Evolutionary conservation across 1,140 invertebrate species (phyloP).

Genomic region (Cotesia vestalis): DNA sequence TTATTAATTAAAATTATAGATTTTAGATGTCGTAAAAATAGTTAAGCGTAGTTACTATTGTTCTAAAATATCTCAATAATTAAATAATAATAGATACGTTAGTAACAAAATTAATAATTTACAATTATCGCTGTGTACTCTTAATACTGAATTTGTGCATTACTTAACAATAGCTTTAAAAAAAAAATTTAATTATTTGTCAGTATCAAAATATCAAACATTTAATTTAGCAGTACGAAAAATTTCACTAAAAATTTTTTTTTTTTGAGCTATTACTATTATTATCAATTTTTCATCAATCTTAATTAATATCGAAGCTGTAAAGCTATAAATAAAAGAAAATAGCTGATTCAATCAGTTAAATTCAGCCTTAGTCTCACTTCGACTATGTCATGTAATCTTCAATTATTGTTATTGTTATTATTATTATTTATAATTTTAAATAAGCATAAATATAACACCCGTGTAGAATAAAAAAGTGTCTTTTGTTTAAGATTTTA

Average conservation of each 20-base stretch:
- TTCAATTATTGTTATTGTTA: slow-evolving; percentile 35
- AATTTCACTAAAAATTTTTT: background rate
- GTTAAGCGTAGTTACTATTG: slow-evolving; percentile 4
- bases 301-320: too few relatives aligned
- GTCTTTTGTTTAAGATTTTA: background rate
- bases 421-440: background rate
- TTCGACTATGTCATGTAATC: slow-evolving; percentile 55
- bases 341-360: slow-evolving; percentile 38
- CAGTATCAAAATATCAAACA: slow-evolving; percentile 11
- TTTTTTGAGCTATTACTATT: background rate
- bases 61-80: background rate
- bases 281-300: background rate
- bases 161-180: slow-evolving; percentile 9
- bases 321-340: background rate
- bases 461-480: too few relatives aligned
- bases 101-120: background rate
- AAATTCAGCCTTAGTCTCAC: slow-evolving; percentile 59
- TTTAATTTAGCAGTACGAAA: background rate
- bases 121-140: slow-evolving; percentile 23
- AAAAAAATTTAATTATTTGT: background rate
- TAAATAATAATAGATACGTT: background rate
- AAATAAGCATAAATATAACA: too few relatives aligned
- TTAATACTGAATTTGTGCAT: slow-evolving; percentile 44
- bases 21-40: background rate
- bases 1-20: too few relatives aligned